Evolutionary conservation across 2,113 vertebrate species (phyloP).

Genomic region (Propithecus coquereli): DNA sequence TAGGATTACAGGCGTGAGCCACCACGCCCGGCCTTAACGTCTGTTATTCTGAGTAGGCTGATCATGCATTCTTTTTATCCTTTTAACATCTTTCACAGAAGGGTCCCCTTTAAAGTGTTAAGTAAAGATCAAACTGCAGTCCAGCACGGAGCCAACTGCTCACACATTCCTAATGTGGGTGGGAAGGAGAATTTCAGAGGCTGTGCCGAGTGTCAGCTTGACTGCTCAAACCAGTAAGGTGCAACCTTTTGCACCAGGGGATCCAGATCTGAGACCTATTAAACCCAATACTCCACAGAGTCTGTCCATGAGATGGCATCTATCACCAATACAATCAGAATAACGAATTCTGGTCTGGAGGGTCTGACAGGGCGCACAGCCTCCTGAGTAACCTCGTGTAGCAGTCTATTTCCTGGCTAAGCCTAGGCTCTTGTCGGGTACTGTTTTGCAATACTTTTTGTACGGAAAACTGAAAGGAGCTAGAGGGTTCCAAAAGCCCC

Average conservation of each 20-base stretch:
- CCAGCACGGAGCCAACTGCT: not conserved
- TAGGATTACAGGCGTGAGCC: too few species aligned
- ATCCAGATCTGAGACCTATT: fast-evolving
- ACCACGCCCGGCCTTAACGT: not conserved
- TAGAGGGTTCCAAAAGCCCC: not conserved
- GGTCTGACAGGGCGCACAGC: not conserved
- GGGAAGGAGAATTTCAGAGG: not conserved
- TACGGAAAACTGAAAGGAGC: not conserved
- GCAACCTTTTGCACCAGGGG: fast-evolving
- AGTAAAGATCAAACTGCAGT: not conserved
- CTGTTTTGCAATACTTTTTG: fast-evolving
- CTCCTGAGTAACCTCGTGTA: fast-evolving
- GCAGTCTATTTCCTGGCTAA: fast-evolving
- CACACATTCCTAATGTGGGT: fast-evolving
- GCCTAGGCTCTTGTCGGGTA: fast-evolving
- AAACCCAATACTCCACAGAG: too few species aligned
- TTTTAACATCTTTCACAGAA: too few species aligned
- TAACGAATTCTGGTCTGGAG: fast-evolving
- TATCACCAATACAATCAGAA: not conserved
- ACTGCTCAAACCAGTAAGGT: fast-evolving
- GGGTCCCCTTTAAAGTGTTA: too few species aligned
- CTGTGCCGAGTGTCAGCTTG: fast-evolving
- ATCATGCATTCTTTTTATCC: fast-evolving
- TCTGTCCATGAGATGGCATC: fast-evolving
- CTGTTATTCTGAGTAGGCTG: too few species aligned